These are phyloP conservation scores for Planiliza haematocheilus DNA, from an alignment of 2,113 vertebrate species.

Conservation along the genomic window DNA sequence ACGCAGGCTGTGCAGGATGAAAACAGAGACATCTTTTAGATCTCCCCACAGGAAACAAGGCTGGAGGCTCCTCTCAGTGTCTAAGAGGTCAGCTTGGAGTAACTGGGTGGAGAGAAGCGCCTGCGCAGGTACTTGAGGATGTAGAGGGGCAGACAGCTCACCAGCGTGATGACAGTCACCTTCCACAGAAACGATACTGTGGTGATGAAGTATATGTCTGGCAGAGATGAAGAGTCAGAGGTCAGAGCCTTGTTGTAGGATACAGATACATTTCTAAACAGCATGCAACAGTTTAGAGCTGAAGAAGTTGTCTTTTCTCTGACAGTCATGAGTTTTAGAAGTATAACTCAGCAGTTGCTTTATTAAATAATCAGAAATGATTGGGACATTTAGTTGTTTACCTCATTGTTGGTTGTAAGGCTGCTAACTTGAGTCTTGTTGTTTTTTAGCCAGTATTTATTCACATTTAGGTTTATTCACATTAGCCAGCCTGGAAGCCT, in stretches of 20 bases:
- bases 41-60: not conserved
- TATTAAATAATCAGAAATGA: too few relatives aligned
- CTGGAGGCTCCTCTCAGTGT: conserved; percentile 10
- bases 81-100: conserved; percentile 97
- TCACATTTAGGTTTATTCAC: too few relatives aligned
- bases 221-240: conserved; percentile 12
- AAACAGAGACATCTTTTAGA: not conserved
- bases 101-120: conserved; percentile 96
- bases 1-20: conserved; percentile 33
- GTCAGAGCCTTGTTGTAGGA: not conserved
- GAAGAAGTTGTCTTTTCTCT: too few relatives aligned
- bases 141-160: conserved; percentile 98
- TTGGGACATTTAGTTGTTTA: too few relatives aligned
- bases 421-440: too few relatives aligned
- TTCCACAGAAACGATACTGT: conserved; percentile 98
- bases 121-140: conserved; percentile 97
- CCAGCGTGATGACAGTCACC: conserved; percentile 95
- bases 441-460: too few relatives aligned
- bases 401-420: too few relatives aligned
- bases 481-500: too few relatives aligned
- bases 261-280: not conserved
- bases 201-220: conserved; percentile 97
- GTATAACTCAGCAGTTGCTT: too few relatives aligned
- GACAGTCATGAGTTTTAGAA: too few relatives aligned
- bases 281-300: not conserved